Evolutionary conservation across 2,113 vertebrate species (phyloP), one percentile per base, ranked within the genome.

Genomic region (Cnemophilus loriae): DNA sequence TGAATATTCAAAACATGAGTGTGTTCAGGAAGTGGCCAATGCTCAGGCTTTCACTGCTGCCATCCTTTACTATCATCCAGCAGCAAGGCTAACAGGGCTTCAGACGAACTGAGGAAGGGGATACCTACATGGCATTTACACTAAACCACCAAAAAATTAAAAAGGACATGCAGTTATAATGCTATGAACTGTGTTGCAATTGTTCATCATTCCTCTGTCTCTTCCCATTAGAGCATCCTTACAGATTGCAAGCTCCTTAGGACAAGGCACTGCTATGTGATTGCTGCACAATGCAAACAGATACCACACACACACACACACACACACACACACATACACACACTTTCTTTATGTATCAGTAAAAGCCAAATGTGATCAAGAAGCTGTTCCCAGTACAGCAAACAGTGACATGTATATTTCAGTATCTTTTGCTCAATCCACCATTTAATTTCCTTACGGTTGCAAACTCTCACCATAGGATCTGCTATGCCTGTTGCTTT

Each of bases 281-380:
- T 12, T 77, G 39, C 33, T 67, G 49, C 3, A 2, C 50, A 49
- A 7, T 1, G 2, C 8, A 74, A 4, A 35, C 28, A 61, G 14
- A 60, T 28, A 61, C 11, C n/a, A n/a, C n/a, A n/a, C n/a, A n/a
- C n/a, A n/a, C 20, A 26, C 6, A 26, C 6, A 55, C 7, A 17
- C 17, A 24, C 11, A 23, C 8, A 19, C 15, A 46, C 2, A 32
- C 4, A 42, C 9, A 30, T 2, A 49, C 3, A 55, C 8, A 21
- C 2, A 4, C 11, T 26, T 23, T 30, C 11, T 15, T 5, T 16
- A 47, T 7, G 0, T 11, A 37, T 23, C 63, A 75, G 11, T 41
- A 47, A 64, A 87, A 64, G 18, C 12, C 18, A 63, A 70, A 70
- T 4, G 5, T 4, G 14, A 42, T 26, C 35, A 55, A 84, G 16